Evolutionary conservation across 2,888 invertebrate genomes (phyloP).

Genomic region (Stenchaetothrips biformis): DNA sequence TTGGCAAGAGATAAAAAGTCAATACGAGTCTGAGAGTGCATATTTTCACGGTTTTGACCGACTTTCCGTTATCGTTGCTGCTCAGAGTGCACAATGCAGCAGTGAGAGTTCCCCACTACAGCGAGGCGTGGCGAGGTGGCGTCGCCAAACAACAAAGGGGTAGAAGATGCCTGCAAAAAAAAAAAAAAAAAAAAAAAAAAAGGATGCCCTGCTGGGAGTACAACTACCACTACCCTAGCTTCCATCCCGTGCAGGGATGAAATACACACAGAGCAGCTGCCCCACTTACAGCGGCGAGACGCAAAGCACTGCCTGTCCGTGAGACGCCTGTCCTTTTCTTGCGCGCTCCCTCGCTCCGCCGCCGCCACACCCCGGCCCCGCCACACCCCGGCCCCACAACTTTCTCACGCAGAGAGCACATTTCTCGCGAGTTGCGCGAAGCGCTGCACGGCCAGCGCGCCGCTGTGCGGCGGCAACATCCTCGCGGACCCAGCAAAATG

Average conservation of each 20-base stretch:
- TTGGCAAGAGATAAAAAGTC: too few relatives aligned
- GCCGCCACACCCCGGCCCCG: not conserved
- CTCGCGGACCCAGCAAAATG: too few relatives aligned
- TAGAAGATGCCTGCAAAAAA: not conserved
- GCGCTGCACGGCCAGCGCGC: too few relatives aligned
- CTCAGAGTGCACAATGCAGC: too few relatives aligned
- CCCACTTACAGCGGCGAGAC: not conserved
- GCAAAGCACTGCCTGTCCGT: not conserved
- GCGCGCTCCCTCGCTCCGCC: not conserved
- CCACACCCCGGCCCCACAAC: not conserved
- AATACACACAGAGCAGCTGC: not conserved
- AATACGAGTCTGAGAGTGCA: too few relatives aligned
- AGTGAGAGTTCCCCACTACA: too few relatives aligned
- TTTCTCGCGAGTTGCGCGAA: not conserved
- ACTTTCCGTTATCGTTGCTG: too few relatives aligned
- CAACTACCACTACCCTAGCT: not conserved
- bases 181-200: not conserved
- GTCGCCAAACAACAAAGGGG: not conserved
- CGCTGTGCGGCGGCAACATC: too few relatives aligned
- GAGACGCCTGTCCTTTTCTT: slow-evolving; percentile 14
- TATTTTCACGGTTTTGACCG: too few relatives aligned
- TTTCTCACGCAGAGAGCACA: not conserved
- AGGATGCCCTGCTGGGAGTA: not conserved
- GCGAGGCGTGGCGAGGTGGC: not conserved
- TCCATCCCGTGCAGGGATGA: not conserved